A percentile compares a stretch with the other conserved stretches of the same genome.
phyloP scores from a whole-genome alignment of 2,797 vertebrate genomes.

The Epinephelus malabaricus region DNA sequence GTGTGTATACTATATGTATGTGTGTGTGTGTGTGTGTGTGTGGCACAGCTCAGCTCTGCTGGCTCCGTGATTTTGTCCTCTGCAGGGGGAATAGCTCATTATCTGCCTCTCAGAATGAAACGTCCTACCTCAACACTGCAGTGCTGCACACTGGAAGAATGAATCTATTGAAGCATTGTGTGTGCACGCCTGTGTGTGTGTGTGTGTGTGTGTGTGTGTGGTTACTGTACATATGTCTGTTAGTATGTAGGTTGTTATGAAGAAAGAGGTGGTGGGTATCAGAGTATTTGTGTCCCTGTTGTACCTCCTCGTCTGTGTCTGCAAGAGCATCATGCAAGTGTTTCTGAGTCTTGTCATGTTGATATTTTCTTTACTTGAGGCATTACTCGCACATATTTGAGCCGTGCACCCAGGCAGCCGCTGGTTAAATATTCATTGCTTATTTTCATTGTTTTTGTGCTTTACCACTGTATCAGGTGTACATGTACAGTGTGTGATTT shows the following conservation, averaged over 20 bases:
- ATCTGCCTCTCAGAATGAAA: conserved; percentile 59
- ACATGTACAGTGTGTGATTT: conserved; percentile 31
- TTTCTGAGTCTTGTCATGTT: conserved; percentile 34
- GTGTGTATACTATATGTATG: conserved; percentile 22
- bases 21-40: conserved; percentile 12
- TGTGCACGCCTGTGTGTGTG: conserved; percentile 14
- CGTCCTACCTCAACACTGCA: conserved; percentile 57
- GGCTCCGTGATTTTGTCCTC: conserved; percentile 60
- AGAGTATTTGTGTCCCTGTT: conserved; percentile 4
- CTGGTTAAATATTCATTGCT: conserved; percentile 48
- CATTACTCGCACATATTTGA: conserved; percentile 30
- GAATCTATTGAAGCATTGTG: conserved; percentile 36
- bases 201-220: conserved; percentile 19
- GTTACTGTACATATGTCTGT: neutral
- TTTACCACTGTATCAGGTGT: neutral
- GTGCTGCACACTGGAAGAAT: conserved; percentile 41
- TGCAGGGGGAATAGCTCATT: conserved; percentile 71
- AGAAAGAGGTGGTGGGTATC: neutral
- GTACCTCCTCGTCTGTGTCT: conserved; percentile 9
- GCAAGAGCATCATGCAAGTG: conserved; percentile 1
- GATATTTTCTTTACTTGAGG: conserved; percentile 35
- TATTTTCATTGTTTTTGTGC: conserved; percentile 24
- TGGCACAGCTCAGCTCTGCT: conserved; percentile 63
- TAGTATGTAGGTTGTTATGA: conserved; percentile 10
- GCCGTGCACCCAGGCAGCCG: neutral